Percentiles rank a stretch among this genome's conserved stretches.
These are phyloP conservation scores for Vulpes lagopus DNA, from an alignment of 2,113 vertebrate species.

Conservation along the genomic window DNA sequence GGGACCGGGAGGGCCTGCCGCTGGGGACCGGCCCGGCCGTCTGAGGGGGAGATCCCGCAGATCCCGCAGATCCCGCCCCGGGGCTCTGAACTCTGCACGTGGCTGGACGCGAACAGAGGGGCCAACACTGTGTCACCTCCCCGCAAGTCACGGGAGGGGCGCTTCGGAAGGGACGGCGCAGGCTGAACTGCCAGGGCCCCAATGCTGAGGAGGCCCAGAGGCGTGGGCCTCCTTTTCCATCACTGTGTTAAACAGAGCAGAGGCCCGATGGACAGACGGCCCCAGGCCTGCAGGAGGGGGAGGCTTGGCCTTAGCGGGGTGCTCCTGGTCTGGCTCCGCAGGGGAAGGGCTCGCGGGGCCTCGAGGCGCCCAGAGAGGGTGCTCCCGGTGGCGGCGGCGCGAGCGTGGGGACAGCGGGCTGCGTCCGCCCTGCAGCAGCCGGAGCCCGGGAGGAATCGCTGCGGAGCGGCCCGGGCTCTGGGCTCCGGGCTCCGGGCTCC, in stretches of 20 bases:
- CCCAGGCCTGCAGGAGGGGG: neutral
- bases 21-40: neutral
- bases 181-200: neutral
- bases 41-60: neutral
- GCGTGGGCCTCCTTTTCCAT: neutral
- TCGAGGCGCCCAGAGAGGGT: neutral
- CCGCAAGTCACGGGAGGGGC: neutral
- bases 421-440: neutral
- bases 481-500: too few species aligned
- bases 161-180: neutral
- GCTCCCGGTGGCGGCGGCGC: neutral
- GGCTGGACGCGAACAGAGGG: neutral
- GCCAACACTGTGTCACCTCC: neutral
- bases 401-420: neutral
- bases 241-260: neutral
- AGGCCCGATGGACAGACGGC: neutral
- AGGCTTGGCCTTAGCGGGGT: neutral
- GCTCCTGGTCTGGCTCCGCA: neutral
- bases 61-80: neutral
- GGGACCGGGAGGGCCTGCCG: neutral
- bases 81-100: accelerated
- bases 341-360: neutral
- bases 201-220: neutral
- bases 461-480: too few species aligned
- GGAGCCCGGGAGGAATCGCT: too few species aligned